These are phyloP conservation scores for Vanessa cardui DNA, from an alignment of 2,888 invertebrate genomes.

Conservation along the genomic window DNA sequence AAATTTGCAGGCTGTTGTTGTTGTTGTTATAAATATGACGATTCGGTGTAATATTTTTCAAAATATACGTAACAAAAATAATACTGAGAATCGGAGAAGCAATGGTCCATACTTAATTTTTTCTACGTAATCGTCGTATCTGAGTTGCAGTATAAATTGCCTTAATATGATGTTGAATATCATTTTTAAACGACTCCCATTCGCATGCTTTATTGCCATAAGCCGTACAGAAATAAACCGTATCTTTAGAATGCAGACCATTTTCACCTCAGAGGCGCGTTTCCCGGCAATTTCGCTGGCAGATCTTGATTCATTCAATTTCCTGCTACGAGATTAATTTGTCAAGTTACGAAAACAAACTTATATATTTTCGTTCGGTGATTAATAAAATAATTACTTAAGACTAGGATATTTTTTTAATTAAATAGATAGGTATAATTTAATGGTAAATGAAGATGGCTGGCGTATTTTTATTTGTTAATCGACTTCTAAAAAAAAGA, in stretches of 20 bases:
- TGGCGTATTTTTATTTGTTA: too few relatives aligned
- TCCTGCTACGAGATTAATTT: constrained; percentile 33
- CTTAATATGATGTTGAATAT: not conserved
- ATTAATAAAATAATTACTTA: not conserved
- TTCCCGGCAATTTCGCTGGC: constrained; percentile 20
- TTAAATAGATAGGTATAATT: not conserved
- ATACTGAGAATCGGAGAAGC: too few relatives aligned
- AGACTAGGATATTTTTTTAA: not conserved
- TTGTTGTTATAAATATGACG: too few relatives aligned
- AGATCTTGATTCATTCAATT: constrained; percentile 32
- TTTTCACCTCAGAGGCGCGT: constrained; percentile 6
- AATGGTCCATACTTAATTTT: too few relatives aligned
- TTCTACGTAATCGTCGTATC: not conserved
- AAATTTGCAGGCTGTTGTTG: too few relatives aligned
- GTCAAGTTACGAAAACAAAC: constrained; percentile 27
- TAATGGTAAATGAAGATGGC: too few relatives aligned
- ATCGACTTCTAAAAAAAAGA: too few relatives aligned
- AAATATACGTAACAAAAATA: too few relatives aligned
- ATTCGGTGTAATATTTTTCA: too few relatives aligned
- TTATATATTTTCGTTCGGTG: constrained; percentile 14
- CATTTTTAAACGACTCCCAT: not conserved
- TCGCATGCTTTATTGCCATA: constrained; percentile 3
- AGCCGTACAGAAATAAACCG: constrained; percentile 15
- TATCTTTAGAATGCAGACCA: constrained; percentile 10
- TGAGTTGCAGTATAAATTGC: not conserved